Conservation (phyloP, 1,140 invertebrate species). For the Drosophila sp. region DNA sequence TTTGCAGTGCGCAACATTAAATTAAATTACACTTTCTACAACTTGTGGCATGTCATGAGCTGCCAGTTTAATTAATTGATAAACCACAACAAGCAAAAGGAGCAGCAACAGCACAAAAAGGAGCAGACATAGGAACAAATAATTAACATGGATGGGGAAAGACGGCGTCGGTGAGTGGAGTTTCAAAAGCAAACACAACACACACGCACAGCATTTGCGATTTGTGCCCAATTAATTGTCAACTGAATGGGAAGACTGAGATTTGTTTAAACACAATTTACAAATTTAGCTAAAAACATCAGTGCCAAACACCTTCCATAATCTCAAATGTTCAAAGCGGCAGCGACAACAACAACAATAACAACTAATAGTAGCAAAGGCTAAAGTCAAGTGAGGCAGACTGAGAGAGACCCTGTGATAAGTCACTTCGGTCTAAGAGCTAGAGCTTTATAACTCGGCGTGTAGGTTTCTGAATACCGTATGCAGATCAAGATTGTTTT, state of each 20-base stretch:
- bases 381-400: too few species aligned
- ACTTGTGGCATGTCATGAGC: too few species aligned
- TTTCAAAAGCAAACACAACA: slow-evolving; percentile 15
- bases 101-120: not conserved
- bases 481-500: too few species aligned
- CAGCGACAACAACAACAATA: slow-evolving; percentile 21
- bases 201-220: not conserved
- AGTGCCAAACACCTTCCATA: slow-evolving; percentile 75
- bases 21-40: too few species aligned
- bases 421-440: too few species aligned
- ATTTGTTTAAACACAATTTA: slow-evolving; percentile 50
- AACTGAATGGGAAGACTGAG: slow-evolving; percentile 4
- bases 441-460: too few species aligned
- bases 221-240: slow-evolving; percentile 22
- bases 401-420: too few species aligned
- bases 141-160: slow-evolving; percentile 69
- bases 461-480: too few species aligned
- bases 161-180: slow-evolving; percentile 72
- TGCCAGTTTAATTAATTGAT: too few species aligned
- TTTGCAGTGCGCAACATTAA: too few species aligned
- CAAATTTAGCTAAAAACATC: slow-evolving; percentile 62
- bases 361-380: not conserved
- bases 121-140: slow-evolving; percentile 28
- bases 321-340: slow-evolving; percentile 70
- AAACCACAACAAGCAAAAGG: not conserved